A percentile compares a stretch with the other conserved stretches of the same genome.
Conservation (phyloP, 2,113 vertebrate genomes). For the Scalopus aquaticus region DNA sequence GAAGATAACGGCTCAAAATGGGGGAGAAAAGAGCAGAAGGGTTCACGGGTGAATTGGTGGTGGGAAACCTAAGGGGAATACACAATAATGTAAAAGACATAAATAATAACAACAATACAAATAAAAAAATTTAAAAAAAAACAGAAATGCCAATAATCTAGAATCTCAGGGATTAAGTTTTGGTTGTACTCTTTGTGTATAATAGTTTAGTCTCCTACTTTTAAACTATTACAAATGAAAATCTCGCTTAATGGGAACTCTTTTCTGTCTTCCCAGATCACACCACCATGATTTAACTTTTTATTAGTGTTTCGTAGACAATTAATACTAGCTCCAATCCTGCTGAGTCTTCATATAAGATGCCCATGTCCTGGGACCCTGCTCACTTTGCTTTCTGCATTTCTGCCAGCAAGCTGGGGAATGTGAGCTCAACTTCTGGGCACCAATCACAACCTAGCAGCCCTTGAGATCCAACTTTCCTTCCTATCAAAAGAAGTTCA, state of each 20-base stretch:
- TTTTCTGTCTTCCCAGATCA: not conserved
- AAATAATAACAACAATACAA: too few species aligned
- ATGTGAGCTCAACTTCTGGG: not conserved
- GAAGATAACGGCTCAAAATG: too few species aligned
- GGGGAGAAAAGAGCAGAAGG: too few species aligned
- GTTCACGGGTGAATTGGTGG: too few species aligned
- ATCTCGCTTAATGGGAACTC: not conserved
- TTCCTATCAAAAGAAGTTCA: not conserved
- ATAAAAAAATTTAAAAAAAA: conserved; percentile 19
- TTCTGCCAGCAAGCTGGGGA: not conserved
- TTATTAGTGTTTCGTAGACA: not conserved
- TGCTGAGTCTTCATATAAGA: not conserved
- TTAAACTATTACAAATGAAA: conserved; percentile 40
- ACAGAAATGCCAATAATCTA: not conserved
- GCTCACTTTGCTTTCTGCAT: not conserved
- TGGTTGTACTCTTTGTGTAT: not conserved
- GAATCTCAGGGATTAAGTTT: not conserved
- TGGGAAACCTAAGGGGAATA: too few species aligned
- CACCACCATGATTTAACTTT: not conserved
- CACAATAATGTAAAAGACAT: too few species aligned
- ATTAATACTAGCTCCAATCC: not conserved
- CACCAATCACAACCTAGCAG: not conserved
- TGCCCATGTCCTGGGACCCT: not conserved
- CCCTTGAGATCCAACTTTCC: not conserved
- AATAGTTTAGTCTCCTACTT: conserved; percentile 34